Conservation (phyloP, 2,113 vertebrate species). For the Coptodon bakossiorum region DNA sequence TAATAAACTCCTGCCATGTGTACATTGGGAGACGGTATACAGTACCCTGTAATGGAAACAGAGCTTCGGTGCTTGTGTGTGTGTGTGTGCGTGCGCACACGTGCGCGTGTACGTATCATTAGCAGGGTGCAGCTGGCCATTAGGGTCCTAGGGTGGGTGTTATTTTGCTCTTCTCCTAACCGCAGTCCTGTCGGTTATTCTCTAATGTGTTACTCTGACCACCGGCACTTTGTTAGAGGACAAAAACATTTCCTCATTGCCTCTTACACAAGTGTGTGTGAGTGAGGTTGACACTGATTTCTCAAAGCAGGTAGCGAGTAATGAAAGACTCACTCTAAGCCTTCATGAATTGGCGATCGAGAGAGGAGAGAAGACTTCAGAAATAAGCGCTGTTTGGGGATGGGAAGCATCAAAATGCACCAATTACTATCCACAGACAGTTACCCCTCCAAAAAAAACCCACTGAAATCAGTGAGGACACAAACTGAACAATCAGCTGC, state of each 20-base stretch:
- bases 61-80: not conserved
- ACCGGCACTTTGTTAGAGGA: constrained; percentile 63
- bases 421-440: constrained; percentile 71
- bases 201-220: constrained; percentile 63
- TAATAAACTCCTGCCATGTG: constrained; percentile 65
- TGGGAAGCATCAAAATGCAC: constrained; percentile 57
- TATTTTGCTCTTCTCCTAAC: constrained; percentile 47
- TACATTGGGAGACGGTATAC: constrained; percentile 41
- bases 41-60: constrained; percentile 38
- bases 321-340: constrained; percentile 72
- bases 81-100: not conserved
- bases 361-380: constrained; percentile 68
- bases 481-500: constrained; percentile 76
- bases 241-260: constrained; percentile 68
- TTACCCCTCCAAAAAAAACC: constrained; percentile 38
- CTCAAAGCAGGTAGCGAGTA: constrained; percentile 73
- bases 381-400: constrained; percentile 70
- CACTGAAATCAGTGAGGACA: constrained; percentile 70
- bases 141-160: constrained; percentile 52
- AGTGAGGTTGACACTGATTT: constrained; percentile 72
- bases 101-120: constrained; percentile 44
- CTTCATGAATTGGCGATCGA: constrained; percentile 68
- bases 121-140: constrained; percentile 65
- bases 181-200: constrained; percentile 35
- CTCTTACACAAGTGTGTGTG: constrained; percentile 54